phyloP scores from a whole-genome alignment of 2,888 invertebrate genomes.

The Hirtodrosophila alboralis region DNA sequence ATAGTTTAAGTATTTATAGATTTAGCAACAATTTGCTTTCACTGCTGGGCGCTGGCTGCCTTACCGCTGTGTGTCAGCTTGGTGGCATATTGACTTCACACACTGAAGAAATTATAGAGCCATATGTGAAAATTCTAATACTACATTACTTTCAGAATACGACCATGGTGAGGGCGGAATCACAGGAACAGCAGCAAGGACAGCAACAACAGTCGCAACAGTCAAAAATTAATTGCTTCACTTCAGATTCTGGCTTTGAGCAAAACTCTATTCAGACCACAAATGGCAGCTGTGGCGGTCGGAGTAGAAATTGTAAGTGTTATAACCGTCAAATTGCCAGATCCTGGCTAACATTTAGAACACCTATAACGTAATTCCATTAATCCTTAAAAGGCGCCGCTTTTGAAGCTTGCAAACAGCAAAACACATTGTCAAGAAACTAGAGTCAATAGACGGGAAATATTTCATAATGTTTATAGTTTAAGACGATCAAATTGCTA shows the following conservation, averaged over 20 bases:
- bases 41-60: slow-evolving; percentile 85
- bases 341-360: neutral
- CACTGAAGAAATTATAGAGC: slow-evolving; percentile 75
- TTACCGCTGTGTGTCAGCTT: slow-evolving; percentile 84
- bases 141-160: slow-evolving; percentile 47
- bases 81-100: slow-evolving; percentile 83
- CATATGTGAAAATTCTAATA: slow-evolving; percentile 71
- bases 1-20: slow-evolving; percentile 84
- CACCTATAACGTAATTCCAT: slow-evolving; percentile 16
- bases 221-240: slow-evolving; percentile 35
- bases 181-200: slow-evolving; percentile 1
- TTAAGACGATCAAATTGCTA: too few relatives aligned
- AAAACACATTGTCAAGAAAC: too few relatives aligned
- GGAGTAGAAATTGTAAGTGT: slow-evolving; percentile 9
- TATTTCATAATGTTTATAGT: too few relatives aligned
- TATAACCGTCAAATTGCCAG: slow-evolving; percentile 19
- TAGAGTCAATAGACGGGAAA: too few relatives aligned
- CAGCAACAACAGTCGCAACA: slow-evolving; percentile 5
- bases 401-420: too few relatives aligned
- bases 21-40: slow-evolving; percentile 85
- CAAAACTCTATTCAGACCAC: slow-evolving; percentile 24
- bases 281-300: slow-evolving; percentile 12
- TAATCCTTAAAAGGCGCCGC: slow-evolving; percentile 1
- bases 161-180: slow-evolving; percentile 6
- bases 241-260: slow-evolving; percentile 80